These are phyloP conservation scores for Lepidothrix coronata DNA, from an alignment of 2,113 vertebrate genomes.

Conservation along the genomic window DNA sequence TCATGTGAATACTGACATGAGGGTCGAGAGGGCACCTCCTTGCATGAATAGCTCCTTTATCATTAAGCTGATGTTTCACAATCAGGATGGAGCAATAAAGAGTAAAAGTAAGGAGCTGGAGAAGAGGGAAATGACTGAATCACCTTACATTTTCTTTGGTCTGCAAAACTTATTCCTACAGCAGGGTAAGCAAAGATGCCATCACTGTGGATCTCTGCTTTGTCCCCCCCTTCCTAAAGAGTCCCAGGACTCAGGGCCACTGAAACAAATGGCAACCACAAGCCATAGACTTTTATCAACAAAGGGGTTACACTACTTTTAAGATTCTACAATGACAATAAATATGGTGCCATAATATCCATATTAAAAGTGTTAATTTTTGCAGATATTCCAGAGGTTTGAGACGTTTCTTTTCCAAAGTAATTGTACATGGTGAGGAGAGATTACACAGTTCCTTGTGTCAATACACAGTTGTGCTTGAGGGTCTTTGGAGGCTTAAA, in stretches of 20 bases:
- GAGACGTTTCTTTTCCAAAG: not conserved
- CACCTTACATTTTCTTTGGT: not conserved
- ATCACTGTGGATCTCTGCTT: not conserved
- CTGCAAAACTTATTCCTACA: not conserved
- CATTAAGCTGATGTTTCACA: slow-evolving; percentile 40
- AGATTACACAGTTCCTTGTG: not conserved
- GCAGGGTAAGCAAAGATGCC: not conserved
- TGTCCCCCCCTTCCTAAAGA: not conserved
- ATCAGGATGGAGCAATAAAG: slow-evolving; percentile 24
- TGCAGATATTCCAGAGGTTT: not conserved
- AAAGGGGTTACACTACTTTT: not conserved
- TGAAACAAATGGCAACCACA: not conserved
- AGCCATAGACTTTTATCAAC: not conserved
- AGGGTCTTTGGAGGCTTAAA: not conserved
- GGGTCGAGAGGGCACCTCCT: slow-evolving; percentile 39
- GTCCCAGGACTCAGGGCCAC: not conserved
- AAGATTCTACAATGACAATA: not conserved
- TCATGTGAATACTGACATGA: not conserved
- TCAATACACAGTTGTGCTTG: not conserved
- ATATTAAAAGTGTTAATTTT: not conserved
- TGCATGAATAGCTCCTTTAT: slow-evolving; percentile 44
- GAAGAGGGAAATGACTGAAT: not conserved
- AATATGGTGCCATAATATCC: not conserved
- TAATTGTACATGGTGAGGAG: not conserved
- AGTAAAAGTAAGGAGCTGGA: slow-evolving; percentile 49